Evolutionary conservation across 2,888 invertebrate genomes (phyloP).

Genomic region (Agrotis ipsilon): DNA sequence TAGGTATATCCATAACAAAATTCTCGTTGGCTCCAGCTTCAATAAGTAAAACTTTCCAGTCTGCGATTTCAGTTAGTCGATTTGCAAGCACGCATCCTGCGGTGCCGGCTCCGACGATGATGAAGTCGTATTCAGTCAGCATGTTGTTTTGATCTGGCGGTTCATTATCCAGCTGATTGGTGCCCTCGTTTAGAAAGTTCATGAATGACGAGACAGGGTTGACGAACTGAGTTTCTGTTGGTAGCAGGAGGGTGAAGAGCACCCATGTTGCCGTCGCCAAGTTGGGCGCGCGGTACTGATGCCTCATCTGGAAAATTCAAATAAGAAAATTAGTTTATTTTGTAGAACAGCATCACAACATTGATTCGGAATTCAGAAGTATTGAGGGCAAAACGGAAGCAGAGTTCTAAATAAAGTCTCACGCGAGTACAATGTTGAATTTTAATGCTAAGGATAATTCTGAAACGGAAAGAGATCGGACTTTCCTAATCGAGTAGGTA

Average conservation of each 20-base stretch:
- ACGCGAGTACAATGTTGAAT: background rate
- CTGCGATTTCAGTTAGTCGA: constrained; percentile 93
- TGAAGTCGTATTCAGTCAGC: constrained; percentile 93
- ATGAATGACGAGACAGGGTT: constrained; percentile 88
- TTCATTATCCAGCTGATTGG: constrained; percentile 87
- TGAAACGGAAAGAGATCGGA: constrained; percentile 17
- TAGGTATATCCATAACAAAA: constrained; percentile 94
- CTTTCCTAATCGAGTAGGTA: constrained; percentile 38
- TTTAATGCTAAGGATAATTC: constrained; percentile 21
- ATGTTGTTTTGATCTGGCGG: constrained; percentile 88
- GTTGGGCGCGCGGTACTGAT: constrained; percentile 71
- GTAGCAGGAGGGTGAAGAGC: constrained; percentile 72
- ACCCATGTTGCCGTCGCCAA: constrained; percentile 75
- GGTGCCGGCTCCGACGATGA: constrained; percentile 95
- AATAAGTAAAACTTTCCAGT: constrained; percentile 93
- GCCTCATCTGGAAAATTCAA: constrained; percentile 82
- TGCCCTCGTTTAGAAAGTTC: constrained; percentile 90
- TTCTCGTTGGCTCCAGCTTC: constrained; percentile 94
- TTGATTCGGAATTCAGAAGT: background rate
- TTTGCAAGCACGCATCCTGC: constrained; percentile 95
- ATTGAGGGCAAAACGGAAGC: background rate
- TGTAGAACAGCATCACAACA: background rate
- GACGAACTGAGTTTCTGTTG: constrained; percentile 75
- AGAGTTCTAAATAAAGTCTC: background rate
- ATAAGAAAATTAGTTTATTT: constrained; percentile 1